Evolutionary conservation across 2,888 invertebrate genomes (phyloP).

Genomic region (Campoplex capitator): DNA sequence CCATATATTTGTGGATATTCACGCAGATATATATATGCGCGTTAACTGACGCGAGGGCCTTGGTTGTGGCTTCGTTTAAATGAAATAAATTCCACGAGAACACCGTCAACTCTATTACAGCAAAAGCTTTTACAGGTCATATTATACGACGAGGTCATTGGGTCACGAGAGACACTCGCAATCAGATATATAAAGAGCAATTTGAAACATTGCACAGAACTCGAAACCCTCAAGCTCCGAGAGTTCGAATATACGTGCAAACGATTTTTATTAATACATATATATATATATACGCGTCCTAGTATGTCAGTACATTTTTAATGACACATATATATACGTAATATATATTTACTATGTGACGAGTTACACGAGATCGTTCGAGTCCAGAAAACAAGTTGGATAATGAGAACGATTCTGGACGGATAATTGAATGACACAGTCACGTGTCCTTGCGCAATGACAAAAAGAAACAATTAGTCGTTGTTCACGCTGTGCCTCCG

Average conservation of each 20-base stretch:
- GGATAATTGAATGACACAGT: conserved; percentile 51
- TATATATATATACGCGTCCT: not conserved
- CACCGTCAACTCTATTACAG: conserved; percentile 16
- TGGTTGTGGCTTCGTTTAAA: conserved; percentile 53
- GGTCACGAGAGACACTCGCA: conserved; percentile 58
- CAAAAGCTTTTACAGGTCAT: conserved; percentile 49
- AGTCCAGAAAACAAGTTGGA: conserved; percentile 43
- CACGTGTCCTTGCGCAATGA: conserved; percentile 52
- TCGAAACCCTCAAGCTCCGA: conserved; percentile 20
- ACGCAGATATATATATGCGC: conserved; percentile 5
- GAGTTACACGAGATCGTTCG: conserved; percentile 4
- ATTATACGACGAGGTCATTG: conserved; percentile 59
- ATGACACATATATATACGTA: not conserved
- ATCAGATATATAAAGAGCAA: conserved; percentile 50
- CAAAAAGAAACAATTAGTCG: conserved; percentile 34
- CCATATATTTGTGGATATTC: not conserved
- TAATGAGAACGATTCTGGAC: conserved; percentile 45
- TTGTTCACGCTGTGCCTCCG: not conserved
- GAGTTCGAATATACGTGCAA: not conserved
- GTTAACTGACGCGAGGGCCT: conserved; percentile 25
- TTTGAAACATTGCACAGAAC: conserved; percentile 46
- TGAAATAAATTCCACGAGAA: conserved; percentile 60
- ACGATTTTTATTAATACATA: not conserved
- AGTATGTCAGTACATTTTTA: no score
- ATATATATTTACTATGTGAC: not conserved